These are phyloP conservation scores for Pogonophryne albipinna DNA, from an alignment of 2,797 vertebrate genomes.

Conservation along the genomic window DNA sequence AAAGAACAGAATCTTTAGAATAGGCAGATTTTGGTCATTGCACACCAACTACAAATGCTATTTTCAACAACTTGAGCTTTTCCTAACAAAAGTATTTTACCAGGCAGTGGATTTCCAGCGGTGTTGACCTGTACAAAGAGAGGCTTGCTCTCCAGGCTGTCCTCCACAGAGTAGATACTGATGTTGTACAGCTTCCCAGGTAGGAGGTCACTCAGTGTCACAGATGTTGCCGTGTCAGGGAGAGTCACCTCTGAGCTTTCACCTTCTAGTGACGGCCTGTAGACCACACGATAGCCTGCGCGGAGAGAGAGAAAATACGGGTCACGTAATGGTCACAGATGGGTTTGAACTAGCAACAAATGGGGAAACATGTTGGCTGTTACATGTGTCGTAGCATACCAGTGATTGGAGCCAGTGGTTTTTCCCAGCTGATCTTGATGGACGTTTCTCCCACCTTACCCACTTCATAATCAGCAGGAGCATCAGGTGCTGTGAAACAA, in stretches of 20 bases:
- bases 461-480: slow-evolving; percentile 88
- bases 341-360: not conserved
- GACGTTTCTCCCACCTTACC: slow-evolving; percentile 92
- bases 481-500: slow-evolving; percentile 90
- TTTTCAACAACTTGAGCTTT: not conserved
- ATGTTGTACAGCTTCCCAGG: slow-evolving; percentile 96
- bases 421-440: slow-evolving; percentile 93
- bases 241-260: slow-evolving; percentile 96
- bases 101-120: slow-evolving; percentile 87
- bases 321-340: not conserved
- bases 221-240: slow-evolving; percentile 92
- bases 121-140: slow-evolving; percentile 95
- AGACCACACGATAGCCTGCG: slow-evolving; percentile 94
- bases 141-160: slow-evolving; percentile 94
- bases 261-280: slow-evolving; percentile 92
- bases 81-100: slow-evolving; percentile 73
- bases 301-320: not conserved
- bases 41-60: too few relatives aligned
- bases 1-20: not conserved
- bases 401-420: slow-evolving; percentile 96
- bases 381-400: slow-evolving; percentile 79
- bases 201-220: slow-evolving; percentile 93
- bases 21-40: not conserved
- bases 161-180: slow-evolving; percentile 96
- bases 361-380: not conserved